Conservation (phyloP, 2,797 vertebrate genomes). For the Buceros bicornis region DNA sequence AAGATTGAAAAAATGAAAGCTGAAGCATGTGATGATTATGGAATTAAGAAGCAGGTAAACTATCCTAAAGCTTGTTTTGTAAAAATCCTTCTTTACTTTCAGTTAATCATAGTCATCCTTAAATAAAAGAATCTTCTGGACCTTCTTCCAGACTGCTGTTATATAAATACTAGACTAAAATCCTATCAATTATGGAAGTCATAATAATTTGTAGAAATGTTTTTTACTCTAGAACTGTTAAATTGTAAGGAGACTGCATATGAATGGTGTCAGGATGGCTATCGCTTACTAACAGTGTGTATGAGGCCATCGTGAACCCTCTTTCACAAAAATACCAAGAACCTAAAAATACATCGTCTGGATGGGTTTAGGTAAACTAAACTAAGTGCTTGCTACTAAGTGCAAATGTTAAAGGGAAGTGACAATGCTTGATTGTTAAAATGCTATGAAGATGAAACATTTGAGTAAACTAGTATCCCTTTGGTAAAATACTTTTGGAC, state of each 20-base stretch:
- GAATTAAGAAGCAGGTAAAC: slow-evolving; percentile 93
- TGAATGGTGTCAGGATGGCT: neutral
- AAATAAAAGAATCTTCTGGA: neutral
- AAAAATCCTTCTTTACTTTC: neutral
- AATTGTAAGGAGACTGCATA: neutral
- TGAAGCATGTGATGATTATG: slow-evolving; percentile 87
- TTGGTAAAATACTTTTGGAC: neutral
- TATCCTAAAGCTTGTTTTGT: neutral
- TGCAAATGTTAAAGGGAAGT: neutral
- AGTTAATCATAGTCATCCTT: neutral
- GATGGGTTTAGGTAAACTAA: neutral
- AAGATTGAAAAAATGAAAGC: slow-evolving; percentile 91
- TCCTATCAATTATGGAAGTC: neutral
- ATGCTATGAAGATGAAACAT: neutral
- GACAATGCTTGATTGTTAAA: neutral
- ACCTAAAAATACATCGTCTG: neutral
- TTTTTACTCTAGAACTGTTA: neutral
- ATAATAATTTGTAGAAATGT: neutral
- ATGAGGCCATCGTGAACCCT: neutral
- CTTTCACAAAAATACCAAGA: neutral
- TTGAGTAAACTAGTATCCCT: neutral
- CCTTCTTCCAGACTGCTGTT: neutral
- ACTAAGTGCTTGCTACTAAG: neutral
- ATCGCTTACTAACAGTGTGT: neutral
- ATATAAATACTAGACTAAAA: neutral